Percentiles rank a stretch among this genome's conserved stretches.
These are phyloP conservation scores for Peromyscus polionotus DNA, from an alignment of 2,113 vertebrate genomes.

Conservation along the genomic window DNA sequence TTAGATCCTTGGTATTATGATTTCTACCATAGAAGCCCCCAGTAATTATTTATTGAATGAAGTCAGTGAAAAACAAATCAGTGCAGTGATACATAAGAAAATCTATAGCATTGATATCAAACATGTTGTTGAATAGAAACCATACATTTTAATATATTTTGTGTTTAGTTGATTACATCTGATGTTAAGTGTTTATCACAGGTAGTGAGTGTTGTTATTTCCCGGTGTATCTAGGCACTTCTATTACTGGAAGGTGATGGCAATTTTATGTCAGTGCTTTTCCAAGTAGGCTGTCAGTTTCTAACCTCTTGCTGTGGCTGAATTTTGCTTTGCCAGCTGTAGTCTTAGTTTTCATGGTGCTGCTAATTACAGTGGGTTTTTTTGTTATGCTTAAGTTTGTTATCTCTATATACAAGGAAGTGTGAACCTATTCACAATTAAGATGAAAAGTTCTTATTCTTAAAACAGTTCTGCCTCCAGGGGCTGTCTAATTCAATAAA, in stretches of 20 bases:
- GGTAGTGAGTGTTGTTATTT: conserved; percentile 6
- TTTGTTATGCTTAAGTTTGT: conserved; percentile 20
- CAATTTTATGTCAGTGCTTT: conserved; percentile 29
- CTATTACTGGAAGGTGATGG: neutral
- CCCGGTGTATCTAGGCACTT: neutral
- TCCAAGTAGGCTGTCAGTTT: conserved; percentile 1
- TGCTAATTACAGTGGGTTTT: neutral
- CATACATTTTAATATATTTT: conserved; percentile 1
- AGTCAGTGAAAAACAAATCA: conserved; percentile 51
- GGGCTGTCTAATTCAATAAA: neutral
- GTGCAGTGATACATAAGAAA: neutral
- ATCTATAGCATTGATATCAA: neutral
- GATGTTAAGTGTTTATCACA: neutral
- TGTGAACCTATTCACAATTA: conserved; percentile 14
- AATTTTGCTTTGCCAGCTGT: neutral
- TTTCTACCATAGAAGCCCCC: neutral
- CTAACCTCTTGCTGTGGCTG: neutral
- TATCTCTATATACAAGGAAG: neutral
- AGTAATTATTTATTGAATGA: neutral
- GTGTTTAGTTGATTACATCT: conserved; percentile 12
- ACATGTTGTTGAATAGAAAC: conserved; percentile 12
- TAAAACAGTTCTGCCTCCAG: conserved; percentile 19
- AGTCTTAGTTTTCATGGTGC: conserved; percentile 23
- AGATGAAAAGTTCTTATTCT: conserved; percentile 53
- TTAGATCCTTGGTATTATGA: conserved; percentile 8